Conservation (phyloP, 2,797 vertebrate species). For the Fringilla coelebs region DNA sequence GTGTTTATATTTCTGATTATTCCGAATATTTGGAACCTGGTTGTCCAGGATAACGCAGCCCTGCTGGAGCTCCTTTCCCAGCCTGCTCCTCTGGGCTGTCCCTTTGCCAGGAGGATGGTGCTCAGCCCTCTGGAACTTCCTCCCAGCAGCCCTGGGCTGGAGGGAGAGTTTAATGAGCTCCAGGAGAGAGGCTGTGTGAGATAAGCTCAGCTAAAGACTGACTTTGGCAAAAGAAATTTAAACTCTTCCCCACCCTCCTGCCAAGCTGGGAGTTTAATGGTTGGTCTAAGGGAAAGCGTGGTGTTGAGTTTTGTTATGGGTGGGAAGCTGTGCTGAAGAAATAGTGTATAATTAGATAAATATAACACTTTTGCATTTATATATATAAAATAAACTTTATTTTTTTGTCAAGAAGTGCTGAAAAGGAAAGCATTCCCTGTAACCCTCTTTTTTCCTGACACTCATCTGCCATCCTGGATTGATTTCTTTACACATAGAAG, state of each 20-base stretch:
- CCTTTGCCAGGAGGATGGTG: neutral
- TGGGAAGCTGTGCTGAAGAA: neutral
- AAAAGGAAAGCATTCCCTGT: neutral
- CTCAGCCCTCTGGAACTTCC: conserved; percentile 10
- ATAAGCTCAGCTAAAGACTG: neutral
- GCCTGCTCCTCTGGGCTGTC: neutral
- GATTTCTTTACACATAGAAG: neutral
- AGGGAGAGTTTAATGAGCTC: conserved; percentile 17
- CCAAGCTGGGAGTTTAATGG: neutral
- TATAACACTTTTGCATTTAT: neutral
- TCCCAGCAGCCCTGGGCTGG: neutral
- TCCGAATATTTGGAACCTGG: neutral
- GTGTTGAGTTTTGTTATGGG: neutral
- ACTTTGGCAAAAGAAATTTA: neutral
- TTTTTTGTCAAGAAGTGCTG: neutral
- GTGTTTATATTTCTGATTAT: neutral
- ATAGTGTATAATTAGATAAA: neutral
- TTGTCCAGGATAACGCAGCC: neutral
- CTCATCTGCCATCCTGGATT: neutral
- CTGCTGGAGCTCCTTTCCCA: neutral
- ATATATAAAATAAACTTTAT: neutral
- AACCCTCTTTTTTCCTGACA: neutral
- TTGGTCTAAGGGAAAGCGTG: neutral
- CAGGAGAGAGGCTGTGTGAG: neutral
- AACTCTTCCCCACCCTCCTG: neutral